A percentile compares a stretch with the other conserved stretches of the same genome.
Evolutionary conservation across 2,888 invertebrate species (phyloP).

Genomic region (Leptinotarsa haldemani): DNA sequence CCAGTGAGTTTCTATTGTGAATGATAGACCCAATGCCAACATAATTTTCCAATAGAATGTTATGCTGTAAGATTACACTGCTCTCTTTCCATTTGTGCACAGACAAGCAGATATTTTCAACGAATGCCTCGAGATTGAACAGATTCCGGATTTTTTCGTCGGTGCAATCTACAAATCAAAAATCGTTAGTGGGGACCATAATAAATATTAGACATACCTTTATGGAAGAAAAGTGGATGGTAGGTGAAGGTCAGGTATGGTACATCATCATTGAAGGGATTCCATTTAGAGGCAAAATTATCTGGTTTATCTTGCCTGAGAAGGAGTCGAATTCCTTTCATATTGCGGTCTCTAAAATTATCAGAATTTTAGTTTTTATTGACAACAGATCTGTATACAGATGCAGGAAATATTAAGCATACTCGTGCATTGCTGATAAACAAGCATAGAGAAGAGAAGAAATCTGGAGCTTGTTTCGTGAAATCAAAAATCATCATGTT

Average conservation of each 20-base stretch:
- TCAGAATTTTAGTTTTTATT: neutral
- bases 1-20: conserved; percentile 85
- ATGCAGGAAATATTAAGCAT: neutral
- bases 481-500: neutral
- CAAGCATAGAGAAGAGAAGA: neutral
- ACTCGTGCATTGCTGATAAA: conserved; percentile 5
- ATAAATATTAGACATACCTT: conserved; percentile 66
- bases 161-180: conserved; percentile 55
- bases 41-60: conserved; percentile 84
- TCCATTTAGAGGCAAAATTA: conserved; percentile 81
- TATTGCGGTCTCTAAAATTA: conserved; percentile 74
- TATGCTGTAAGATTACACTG: conserved; percentile 71
- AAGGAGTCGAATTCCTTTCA: conserved; percentile 79
- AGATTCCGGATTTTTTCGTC: conserved; percentile 59
- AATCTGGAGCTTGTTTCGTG: conserved; percentile 1
- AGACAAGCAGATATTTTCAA: conserved; percentile 69
- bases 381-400: no score
- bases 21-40: conserved; percentile 82
- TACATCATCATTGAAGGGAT: conserved; percentile 83
- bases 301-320: conserved; percentile 82
- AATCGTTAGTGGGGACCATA: neutral
- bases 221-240: conserved; percentile 82
- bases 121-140: conserved; percentile 74
- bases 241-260: conserved; percentile 84
- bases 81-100: conserved; percentile 67